phyloP scores from a whole-genome alignment of 2,113 vertebrate genomes.

The Hippocampus barbouri region DNA sequence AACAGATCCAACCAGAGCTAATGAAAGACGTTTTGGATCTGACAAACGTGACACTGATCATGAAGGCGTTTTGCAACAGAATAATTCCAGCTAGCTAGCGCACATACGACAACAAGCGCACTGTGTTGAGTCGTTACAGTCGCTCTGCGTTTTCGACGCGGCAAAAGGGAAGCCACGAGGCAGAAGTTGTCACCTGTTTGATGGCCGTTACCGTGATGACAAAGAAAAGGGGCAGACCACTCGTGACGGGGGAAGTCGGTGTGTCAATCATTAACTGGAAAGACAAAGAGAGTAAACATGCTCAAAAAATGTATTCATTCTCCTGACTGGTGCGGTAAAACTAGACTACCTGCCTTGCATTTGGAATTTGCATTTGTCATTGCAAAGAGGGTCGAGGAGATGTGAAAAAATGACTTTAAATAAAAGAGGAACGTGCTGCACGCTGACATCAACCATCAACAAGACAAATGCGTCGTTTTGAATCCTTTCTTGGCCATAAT shows the following conservation, averaged over 20 bases:
- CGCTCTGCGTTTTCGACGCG: slow-evolving; percentile 27
- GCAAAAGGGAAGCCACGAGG: slow-evolving; percentile 17
- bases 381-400: not conserved
- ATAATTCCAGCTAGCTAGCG: not conserved
- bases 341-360: no score
- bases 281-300: slow-evolving; percentile 2
- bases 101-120: not conserved
- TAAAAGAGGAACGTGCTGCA: no score
- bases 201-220: slow-evolving; percentile 98
- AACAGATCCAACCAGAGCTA: no score
- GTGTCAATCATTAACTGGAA: slow-evolving; percentile 97
- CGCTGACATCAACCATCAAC: no score
- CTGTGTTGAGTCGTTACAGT: no score
- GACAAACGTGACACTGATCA: not conserved
- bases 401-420: no score
- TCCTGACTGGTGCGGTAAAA: not conserved
- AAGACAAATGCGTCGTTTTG: no score
- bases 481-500: no score
- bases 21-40: no score
- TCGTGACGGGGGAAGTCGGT: slow-evolving; percentile 96
- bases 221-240: slow-evolving; percentile 97
- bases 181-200: slow-evolving; percentile 85
- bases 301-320: not conserved
- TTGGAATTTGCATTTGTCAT: not conserved
- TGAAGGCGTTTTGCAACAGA: not conserved